Evolutionary conservation across 2,113 vertebrate species (phyloP), one percentile per base, ranked within the genome.

Genomic region (Passer domesticus): DNA sequence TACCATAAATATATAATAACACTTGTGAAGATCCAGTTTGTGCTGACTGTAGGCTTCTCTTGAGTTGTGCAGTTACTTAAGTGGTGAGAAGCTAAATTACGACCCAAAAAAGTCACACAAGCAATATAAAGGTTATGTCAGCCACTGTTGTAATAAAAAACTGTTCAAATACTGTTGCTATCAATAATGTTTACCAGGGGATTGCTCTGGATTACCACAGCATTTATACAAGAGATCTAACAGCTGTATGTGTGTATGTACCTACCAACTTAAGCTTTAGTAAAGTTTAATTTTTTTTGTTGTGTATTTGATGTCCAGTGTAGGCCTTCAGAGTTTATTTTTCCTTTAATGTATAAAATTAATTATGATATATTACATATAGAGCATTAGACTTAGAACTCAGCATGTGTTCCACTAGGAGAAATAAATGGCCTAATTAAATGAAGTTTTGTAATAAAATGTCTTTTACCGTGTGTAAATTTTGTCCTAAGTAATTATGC

Each of bases 391-490:
- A 35, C 82, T 49, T 59, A n/a, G 23, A 63, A 58, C 67, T 82
- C 37, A 35, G 69, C 46, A 20, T 46, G 46, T 59, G 60, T 80
- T 91, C 74, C 59, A 6, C 43, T 47, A 18, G 67, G 49, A 83
- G 46, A 85, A 35, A 9, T 62, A 69, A 95, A 91, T 41, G 18
- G 33, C 41, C 58, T 69, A 76, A 76, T 73, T 79, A 88, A 85
- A 70, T 39, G 24, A 72, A 62, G 37, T 59, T 90, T 62, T 55
- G 21, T 47, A 63, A 73, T 18, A 8, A 87, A 78, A 66, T 19
- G 2, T n/a, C 72, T 77, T 76, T 53, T 63, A 13, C n/a, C 50
- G 7, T n/a, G 25, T 63, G 47, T 84, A 69, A 62, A 72, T 87
- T 83, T 83, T 91, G 43, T 17, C 31, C 43, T 24, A 30, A 73